Conservation (phyloP, 2,888 invertebrate genomes). For the Rhorus exstirpatorius region DNA sequence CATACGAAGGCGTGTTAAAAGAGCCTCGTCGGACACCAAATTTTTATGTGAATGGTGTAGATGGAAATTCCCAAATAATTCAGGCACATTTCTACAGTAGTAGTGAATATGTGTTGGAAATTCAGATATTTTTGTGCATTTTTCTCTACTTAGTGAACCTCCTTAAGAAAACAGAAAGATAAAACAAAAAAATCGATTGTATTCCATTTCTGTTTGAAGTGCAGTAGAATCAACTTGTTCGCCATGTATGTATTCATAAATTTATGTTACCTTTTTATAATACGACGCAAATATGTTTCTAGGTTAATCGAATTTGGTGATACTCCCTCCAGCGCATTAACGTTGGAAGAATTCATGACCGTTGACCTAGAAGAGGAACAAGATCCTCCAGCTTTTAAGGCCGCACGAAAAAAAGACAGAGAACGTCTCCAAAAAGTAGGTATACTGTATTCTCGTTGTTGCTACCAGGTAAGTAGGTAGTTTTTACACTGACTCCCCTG, state of each 20-base stretch:
- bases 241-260: not conserved
- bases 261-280: not conserved
- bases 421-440: slow-evolving; percentile 92
- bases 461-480: slow-evolving; percentile 81
- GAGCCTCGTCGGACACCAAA: no score
- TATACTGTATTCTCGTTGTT: slow-evolving; percentile 16
- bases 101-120: no score
- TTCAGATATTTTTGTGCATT: no score
- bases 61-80: no score
- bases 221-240: not conserved
- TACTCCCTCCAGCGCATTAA: slow-evolving; percentile 97
- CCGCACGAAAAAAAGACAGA: slow-evolving; percentile 95
- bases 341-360: slow-evolving; percentile 98
- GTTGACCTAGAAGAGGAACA: slow-evolving; percentile 98
- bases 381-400: slow-evolving; percentile 98
- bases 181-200: not conserved
- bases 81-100: no score
- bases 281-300: slow-evolving; percentile 18
- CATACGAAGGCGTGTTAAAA: no score
- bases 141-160: no score
- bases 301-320: slow-evolving; percentile 97
- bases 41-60: no score
- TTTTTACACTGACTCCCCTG: no score
- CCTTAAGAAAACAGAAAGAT: no score
- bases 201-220: not conserved